Percentiles rank a stretch among this genome's conserved stretches.
Conservation (phyloP, 2,797 vertebrate species). For the Pangasius krempfi region DNA sequence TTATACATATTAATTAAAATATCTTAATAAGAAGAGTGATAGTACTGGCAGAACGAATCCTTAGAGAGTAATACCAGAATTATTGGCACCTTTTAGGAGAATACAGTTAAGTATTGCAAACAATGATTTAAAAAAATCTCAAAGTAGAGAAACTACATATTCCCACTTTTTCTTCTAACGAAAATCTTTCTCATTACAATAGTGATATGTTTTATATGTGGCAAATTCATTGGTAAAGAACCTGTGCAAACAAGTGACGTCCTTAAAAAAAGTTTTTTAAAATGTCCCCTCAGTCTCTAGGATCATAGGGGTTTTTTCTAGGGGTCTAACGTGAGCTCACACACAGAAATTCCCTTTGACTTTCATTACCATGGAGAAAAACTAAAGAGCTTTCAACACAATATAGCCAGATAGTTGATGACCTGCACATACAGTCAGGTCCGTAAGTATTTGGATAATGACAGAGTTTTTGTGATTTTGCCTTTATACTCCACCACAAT, state of each 20-base stretch:
- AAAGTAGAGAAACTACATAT: background rate
- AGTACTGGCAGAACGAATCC: background rate
- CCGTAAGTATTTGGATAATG: no score
- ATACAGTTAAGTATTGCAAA: background rate
- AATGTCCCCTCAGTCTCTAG: background rate
- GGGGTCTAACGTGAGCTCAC: background rate
- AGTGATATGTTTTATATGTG: background rate
- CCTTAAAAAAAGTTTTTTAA: background rate
- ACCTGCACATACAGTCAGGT: background rate
- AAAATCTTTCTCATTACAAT: background rate
- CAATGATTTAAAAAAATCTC: background rate
- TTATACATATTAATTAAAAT: background rate
- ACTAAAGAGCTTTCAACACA: background rate
- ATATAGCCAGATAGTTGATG: background rate
- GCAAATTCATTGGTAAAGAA: background rate
- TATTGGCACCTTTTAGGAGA: background rate
- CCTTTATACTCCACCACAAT: no score
- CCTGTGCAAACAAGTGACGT: background rate
- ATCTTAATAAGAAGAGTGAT: background rate
- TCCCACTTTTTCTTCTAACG: background rate
- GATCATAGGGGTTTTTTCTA: background rate
- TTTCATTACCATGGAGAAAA: background rate
- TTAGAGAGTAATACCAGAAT: background rate
- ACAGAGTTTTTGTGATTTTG: no score
- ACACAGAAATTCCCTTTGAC: background rate